phyloP scores from a whole-genome alignment of 2,797 vertebrate genomes.

The Toxotes lorentzi region DNA sequence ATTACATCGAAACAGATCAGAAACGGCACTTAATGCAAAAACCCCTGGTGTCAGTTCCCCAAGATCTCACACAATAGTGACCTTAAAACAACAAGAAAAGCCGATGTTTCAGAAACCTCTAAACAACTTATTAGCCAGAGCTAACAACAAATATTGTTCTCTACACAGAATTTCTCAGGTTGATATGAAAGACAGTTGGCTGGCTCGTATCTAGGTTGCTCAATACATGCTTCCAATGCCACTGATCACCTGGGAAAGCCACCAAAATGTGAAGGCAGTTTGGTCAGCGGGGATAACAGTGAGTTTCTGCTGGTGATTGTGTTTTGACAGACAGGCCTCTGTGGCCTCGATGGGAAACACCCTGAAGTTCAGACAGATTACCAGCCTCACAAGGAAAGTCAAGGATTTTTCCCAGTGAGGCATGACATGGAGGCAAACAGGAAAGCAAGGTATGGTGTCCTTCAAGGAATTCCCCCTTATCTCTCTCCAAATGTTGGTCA shows the following conservation, averaged over 20 bases:
- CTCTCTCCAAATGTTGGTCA: slow-evolving; percentile 22
- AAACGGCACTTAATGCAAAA: slow-evolving; percentile 74
- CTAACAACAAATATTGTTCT: slow-evolving; percentile 65
- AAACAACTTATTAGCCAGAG: slow-evolving; percentile 45
- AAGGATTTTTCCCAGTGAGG: slow-evolving; percentile 36
- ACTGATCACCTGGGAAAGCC: slow-evolving; percentile 23
- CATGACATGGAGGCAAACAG: slow-evolving; percentile 8
- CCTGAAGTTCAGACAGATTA: slow-evolving; percentile 54
- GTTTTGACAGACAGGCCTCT: slow-evolving; percentile 25
- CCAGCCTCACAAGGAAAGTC: slow-evolving; percentile 18
- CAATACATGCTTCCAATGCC: slow-evolving; percentile 17
- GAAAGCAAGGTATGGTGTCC: slow-evolving; percentile 12
- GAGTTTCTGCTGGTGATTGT: slow-evolving; percentile 64
- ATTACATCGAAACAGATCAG: slow-evolving; percentile 75
- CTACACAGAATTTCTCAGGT: slow-evolving; percentile 38
- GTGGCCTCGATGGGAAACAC: slow-evolving; percentile 49
- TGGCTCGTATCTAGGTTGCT: slow-evolving; percentile 43
- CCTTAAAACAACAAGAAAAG: slow-evolving; percentile 73
- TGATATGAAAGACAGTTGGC: slow-evolving; percentile 66
- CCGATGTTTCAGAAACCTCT: slow-evolving; percentile 45
- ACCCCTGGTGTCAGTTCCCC: slow-evolving; percentile 26
- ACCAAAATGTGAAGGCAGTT: slow-evolving; percentile 59
- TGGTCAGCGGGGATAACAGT: slow-evolving; percentile 44
- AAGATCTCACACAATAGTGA: slow-evolving; percentile 58
- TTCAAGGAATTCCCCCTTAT: slow-evolving; percentile 24